Conservation (phyloP, 92 coral and sea anemone genomes). For the Chrysogorgia sp. region DNA sequence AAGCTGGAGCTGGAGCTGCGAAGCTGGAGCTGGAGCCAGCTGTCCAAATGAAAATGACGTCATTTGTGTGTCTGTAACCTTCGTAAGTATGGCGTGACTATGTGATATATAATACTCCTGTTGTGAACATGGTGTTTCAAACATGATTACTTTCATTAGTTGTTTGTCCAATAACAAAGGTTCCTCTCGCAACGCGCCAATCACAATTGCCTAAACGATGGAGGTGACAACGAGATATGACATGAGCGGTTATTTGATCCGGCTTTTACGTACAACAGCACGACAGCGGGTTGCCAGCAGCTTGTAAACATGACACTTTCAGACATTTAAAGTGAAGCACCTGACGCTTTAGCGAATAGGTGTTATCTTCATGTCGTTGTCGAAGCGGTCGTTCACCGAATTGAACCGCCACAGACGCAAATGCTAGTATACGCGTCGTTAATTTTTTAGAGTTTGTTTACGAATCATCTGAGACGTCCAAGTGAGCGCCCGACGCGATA, state of each 20-base stretch:
- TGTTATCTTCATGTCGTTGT: neutral
- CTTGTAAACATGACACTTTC: neutral
- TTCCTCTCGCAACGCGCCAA: constrained; percentile 16
- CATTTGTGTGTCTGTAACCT: no score
- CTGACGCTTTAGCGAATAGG: neutral
- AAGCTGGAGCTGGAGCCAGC: no score
- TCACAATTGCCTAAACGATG: constrained; percentile 23
- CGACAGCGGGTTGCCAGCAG: neutral
- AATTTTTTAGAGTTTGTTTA: neutral
- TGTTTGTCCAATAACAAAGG: constrained; percentile 33
- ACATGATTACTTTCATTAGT: constrained; percentile 3
- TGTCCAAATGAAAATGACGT: no score
- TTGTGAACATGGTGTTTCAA: neutral
- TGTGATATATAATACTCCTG: neutral
- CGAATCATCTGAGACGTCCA: neutral
- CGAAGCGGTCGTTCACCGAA: neutral
- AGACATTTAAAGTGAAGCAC: neutral
- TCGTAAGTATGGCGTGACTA: neutral
- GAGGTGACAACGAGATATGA: constrained; percentile 12
- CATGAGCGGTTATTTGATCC: constrained; percentile 37
- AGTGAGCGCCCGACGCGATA: neutral
- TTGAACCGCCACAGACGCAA: no score
- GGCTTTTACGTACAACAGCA: neutral
- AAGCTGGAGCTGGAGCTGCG: no score
- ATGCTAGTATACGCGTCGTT: neutral